Conservation (phyloP, 2,113 vertebrate species). For the Mustela nigripes region DNA sequence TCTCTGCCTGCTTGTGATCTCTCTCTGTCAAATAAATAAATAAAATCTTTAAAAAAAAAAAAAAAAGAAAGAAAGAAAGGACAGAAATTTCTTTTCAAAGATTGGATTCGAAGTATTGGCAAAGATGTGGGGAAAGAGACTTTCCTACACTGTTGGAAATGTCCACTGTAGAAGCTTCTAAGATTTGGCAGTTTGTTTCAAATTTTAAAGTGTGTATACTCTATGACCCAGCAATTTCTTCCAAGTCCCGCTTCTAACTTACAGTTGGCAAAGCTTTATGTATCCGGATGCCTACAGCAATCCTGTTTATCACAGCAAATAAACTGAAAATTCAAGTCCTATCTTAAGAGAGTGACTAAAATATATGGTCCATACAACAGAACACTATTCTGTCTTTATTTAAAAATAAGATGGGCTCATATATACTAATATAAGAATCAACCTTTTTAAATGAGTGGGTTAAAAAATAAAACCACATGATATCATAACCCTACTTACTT, state of each 20-base stretch:
- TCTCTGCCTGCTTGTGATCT: too few species aligned
- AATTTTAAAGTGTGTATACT: neutral
- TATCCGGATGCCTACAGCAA: neutral
- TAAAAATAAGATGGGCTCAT: neutral
- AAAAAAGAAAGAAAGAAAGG: neutral
- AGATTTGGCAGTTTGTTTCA: neutral
- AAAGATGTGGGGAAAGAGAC: neutral
- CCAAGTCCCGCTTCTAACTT: neutral
- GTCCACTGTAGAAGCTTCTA: neutral
- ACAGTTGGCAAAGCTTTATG: neutral
- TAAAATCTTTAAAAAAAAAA: too few species aligned
- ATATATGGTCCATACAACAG: neutral
- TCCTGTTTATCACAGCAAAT: neutral
- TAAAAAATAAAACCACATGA: neutral
- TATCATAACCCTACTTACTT: neutral
- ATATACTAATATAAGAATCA: neutral
- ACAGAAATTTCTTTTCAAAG: neutral
- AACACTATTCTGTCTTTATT: neutral
- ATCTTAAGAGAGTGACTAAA: slow-evolving; percentile 15
- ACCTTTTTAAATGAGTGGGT: neutral
- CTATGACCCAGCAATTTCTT: neutral
- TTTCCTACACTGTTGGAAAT: neutral
- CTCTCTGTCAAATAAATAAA: too few species aligned
- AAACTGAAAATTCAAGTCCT: neutral
- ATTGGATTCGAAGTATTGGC: neutral